Evolutionary conservation across 2,113 vertebrate genomes (phyloP).

Genomic region (Equus przewalskii): DNA sequence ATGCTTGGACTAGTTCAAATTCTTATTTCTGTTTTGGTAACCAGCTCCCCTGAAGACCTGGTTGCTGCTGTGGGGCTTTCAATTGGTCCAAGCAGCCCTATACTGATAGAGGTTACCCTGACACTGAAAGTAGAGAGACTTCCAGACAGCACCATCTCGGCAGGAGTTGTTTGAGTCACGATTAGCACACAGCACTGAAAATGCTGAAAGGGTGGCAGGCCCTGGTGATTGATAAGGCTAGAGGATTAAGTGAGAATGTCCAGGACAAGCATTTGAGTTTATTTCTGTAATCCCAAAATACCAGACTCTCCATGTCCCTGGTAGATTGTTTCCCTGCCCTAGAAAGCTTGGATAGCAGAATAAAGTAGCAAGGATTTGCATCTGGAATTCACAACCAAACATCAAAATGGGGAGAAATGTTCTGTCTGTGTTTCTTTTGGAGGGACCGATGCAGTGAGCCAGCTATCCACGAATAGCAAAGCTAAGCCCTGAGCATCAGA

Average conservation of each 20-base stretch:
- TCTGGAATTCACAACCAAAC: constrained; percentile 9
- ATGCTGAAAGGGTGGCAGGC: background rate
- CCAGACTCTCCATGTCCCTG: background rate
- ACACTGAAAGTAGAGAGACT: background rate
- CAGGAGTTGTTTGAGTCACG: background rate
- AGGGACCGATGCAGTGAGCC: background rate
- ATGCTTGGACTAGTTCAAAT: background rate
- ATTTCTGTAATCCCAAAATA: constrained; percentile 7
- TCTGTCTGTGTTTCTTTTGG: background rate
- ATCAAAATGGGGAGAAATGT: constrained; percentile 18
- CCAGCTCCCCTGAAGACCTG: background rate
- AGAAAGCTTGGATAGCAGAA: background rate
- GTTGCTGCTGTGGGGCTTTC: background rate
- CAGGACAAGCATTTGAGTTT: background rate
- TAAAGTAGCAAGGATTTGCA: background rate
- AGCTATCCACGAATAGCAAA: background rate
- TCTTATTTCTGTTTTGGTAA: constrained; percentile 12
- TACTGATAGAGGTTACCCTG: background rate
- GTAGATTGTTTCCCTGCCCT: background rate
- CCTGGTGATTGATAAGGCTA: background rate
- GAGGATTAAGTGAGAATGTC: background rate
- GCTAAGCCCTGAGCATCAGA: background rate
- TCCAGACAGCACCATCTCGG: background rate
- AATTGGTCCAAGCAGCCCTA: background rate
- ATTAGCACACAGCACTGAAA: background rate